A percentile compares a stretch with the other conserved stretches of the same genome.
Evolutionary conservation across 2,888 invertebrate genomes (phyloP).

Genomic region (Zelleria hepariella): DNA sequence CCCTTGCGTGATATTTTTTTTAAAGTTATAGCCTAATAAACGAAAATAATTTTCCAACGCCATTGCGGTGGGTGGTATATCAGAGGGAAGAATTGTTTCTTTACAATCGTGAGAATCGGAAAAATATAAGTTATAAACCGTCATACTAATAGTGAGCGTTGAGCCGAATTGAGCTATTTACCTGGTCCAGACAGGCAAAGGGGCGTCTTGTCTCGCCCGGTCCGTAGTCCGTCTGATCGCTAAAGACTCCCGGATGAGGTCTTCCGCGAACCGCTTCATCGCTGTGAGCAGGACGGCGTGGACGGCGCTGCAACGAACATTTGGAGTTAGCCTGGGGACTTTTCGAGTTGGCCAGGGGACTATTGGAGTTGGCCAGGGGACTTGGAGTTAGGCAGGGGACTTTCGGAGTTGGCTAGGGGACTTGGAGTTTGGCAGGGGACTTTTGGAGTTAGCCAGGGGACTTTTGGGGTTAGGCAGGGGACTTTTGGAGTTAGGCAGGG

Average conservation of each 20-base stretch:
- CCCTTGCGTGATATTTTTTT: no score
- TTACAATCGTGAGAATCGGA: no score
- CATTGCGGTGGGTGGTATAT: no score
- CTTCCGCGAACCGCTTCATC: constrained; percentile 62
- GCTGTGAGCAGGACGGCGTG: constrained; percentile 67
- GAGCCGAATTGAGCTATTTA: not conserved
- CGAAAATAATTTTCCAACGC: no score
- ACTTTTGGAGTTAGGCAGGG: not conserved
- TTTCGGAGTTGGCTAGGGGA: not conserved
- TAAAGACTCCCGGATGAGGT: constrained; percentile 46
- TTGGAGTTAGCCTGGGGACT: not conserved
- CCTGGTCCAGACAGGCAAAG: constrained; percentile 1
- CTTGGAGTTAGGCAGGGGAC: not conserved
- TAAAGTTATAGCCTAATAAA: no score
- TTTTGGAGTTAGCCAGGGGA: not conserved
- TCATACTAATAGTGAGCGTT: no score
- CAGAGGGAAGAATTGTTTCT: no score
- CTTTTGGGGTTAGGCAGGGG: not conserved
- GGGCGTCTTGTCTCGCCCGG: not conserved
- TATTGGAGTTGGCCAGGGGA: not conserved
- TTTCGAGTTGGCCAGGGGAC: not conserved
- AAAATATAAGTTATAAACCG: no score
- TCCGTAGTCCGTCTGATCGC: constrained; percentile 17
- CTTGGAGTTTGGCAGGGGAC: not conserved
- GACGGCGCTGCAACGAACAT: constrained; percentile 36